Evolutionary conservation across 2,888 invertebrate genomes (phyloP), one percentile per base, ranked within the genome.

Genomic region (Macaria notata): DNA sequence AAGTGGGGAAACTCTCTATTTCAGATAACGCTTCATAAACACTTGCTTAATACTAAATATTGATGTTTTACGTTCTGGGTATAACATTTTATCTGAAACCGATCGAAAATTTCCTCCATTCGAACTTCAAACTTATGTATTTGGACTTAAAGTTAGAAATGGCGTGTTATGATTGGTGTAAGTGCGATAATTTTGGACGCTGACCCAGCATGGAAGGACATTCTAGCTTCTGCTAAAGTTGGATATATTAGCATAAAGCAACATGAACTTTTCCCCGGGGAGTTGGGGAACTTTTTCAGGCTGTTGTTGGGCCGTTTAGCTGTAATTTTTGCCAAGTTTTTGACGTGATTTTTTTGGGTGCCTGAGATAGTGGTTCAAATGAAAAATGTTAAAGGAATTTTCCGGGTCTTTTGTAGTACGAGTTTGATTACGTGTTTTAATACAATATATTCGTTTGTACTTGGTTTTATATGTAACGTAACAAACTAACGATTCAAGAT

Each of bases 161-260:
- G 4, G 47, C 3, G 29, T 48, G 48, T 42, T 42, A n/a, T 8
- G n/a, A 3, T 4, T 36, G n/a, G 30, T 43, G 31, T 5, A 36
- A 9, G 31, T 42, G 45, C 47, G 54, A 55, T 55, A 51, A 59
- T 59, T 59, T 59, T 55, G 45, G 47, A 48, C 19, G 53, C 54
- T 54, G 51, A 54, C 59, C 59, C 51, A 48, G 48, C 54, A 38
- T 55, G 51, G 59, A 51, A 31, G 51, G 48, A n/a, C 51, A 51
- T 54, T 51, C 54, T 55, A 48, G 59, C 59, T 55, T 51, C 54
- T 51, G 54, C 47, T 46, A 45, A 54, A 59, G 59, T 59, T 59
- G 50, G 44, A 49, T 51, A 59, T 19, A 19, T 36, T 59, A 59
- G 59, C 59, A 59, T 59, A 59, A 55, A 59, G 51, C 59, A 51